Evolutionary conservation across 1,140 invertebrate species (phyloP).

Genomic region (Oscheius sp.): DNA sequence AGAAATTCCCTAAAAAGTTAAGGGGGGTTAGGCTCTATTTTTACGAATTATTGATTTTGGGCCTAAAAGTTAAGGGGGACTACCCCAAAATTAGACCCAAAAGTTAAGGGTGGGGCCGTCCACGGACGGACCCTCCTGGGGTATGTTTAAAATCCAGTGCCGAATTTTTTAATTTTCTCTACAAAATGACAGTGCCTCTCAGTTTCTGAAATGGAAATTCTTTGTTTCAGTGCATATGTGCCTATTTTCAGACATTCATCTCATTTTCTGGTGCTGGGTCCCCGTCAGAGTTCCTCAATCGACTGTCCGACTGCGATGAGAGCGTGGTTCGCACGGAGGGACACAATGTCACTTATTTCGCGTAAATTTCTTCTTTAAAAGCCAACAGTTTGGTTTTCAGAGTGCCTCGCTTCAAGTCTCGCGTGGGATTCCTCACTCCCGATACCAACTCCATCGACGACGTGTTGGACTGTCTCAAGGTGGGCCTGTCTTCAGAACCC

Average conservation of each 20-base stretch:
- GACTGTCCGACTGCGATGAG: slow-evolving; percentile 20
- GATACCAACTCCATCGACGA: not conserved
- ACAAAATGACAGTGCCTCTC: no score
- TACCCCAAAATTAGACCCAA: no score
- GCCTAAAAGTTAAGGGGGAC: no score
- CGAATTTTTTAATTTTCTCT: no score
- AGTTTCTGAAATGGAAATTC: not conserved
- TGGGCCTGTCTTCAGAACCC: no score
- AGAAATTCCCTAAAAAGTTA: not conserved
- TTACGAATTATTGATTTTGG: no score
- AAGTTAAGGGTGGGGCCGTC: no score
- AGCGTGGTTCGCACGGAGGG: slow-evolving; percentile 2
- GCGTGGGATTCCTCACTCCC: slow-evolving; percentile 23
- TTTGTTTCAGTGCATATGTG: not conserved
- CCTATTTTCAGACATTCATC: slow-evolving; percentile 26
- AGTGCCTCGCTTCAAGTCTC: slow-evolving; percentile 30
- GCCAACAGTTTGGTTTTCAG: not conserved
- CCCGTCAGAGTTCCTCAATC: slow-evolving; percentile 14
- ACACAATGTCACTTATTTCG: slow-evolving; percentile 21
- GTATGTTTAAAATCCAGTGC: no score
- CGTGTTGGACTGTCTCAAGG: slow-evolving; percentile 28
- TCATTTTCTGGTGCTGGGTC: not conserved
- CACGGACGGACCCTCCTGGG: no score
- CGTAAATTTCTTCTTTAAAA: not conserved
- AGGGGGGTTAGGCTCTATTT: no score